Percentiles rank a stretch among this genome's conserved stretches.
Conservation (phyloP, 2,888 invertebrate genomes). For the Hyppa rectilinea region DNA sequence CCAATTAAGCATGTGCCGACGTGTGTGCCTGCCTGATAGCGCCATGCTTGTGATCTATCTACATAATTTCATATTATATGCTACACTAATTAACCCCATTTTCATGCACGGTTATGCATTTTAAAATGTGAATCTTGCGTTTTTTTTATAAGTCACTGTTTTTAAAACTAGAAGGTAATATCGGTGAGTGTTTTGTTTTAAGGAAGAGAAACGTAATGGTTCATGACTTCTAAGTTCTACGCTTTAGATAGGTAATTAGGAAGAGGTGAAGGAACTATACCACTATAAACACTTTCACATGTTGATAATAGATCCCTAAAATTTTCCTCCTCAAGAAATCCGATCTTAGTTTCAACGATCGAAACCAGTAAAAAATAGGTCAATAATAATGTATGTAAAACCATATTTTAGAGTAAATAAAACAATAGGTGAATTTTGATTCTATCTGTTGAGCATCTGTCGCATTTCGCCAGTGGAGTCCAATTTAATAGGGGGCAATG, state of each 20-base stretch:
- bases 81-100: conserved; percentile 56
- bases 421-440: conserved; percentile 12
- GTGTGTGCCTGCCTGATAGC: conserved; percentile 57
- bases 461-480: no score
- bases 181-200: conserved; percentile 30
- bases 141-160: conserved; percentile 32
- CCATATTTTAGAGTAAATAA: neutral
- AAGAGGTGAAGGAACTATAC: neutral
- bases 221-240: conserved; percentile 6
- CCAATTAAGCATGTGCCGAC: conserved; percentile 71
- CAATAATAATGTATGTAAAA: neutral
- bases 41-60: conserved; percentile 48
- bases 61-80: conserved; percentile 57
- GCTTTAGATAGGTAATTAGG: neutral
- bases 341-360: no score
- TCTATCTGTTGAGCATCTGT: no score
- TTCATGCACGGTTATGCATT: conserved; percentile 21
- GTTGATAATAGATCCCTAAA: neutral
- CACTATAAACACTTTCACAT: neutral
- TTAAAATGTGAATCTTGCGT: conserved; percentile 33
- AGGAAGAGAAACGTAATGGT: conserved; percentile 17
- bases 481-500: no score
- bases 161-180: conserved; percentile 22
- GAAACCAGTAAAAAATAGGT: neutral
- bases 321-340: neutral